Conservation (phyloP, 2,113 vertebrate species). For the Colius striatus region DNA sequence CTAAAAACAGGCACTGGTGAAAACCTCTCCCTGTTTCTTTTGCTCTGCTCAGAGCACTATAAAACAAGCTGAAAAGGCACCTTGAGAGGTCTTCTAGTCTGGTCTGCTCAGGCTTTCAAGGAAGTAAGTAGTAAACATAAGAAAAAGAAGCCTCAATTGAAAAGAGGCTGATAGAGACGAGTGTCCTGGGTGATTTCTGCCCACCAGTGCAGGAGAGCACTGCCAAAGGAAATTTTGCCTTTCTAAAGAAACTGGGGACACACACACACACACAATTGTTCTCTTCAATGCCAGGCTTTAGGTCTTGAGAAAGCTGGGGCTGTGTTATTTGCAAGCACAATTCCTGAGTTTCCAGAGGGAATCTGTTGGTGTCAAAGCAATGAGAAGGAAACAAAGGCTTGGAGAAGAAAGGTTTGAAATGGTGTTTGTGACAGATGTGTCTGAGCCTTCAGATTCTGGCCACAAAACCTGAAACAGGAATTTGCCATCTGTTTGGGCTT, state of each 20-base stretch:
- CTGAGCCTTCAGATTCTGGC: conserved; percentile 20
- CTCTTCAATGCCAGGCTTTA: neutral
- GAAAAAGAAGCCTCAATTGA: too few relatives aligned
- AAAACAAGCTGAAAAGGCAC: neutral
- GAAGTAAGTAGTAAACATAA: neutral
- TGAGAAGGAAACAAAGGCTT: conserved; percentile 44
- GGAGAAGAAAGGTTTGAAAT: conserved; percentile 11
- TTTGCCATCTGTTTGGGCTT: conserved; percentile 52
- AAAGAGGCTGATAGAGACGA: neutral
- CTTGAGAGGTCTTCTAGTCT: neutral
- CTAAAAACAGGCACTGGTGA: neutral
- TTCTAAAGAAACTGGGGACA: neutral
- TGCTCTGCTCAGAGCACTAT: neutral
- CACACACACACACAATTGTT: neutral
- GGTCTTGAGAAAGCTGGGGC: conserved; percentile 5
- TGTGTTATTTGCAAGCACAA: conserved; percentile 33
- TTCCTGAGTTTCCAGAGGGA: conserved; percentile 47
- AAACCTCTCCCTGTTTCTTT: neutral
- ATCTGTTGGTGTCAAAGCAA: conserved; percentile 37
- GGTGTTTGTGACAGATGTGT: neutral
- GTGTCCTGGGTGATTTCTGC: neutral
- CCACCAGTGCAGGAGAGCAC: neutral
- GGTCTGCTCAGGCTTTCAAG: neutral
- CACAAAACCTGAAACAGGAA: conserved; percentile 19
- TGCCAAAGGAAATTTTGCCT: conserved; percentile 4